Evolutionary conservation across 1,140 invertebrate species (phyloP).

Genomic region (Drosophila albomicans): DNA sequence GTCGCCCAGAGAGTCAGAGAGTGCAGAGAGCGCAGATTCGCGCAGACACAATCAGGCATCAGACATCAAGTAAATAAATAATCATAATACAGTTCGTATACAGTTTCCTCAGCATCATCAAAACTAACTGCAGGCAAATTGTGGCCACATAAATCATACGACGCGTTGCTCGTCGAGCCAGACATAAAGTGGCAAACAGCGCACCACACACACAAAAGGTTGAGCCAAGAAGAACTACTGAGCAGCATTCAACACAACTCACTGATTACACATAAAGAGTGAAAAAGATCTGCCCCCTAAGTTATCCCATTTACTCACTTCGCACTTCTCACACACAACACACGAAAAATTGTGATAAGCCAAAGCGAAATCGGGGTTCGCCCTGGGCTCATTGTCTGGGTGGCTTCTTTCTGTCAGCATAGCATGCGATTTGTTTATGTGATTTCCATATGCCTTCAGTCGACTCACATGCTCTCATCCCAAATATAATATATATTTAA

Average conservation of each 20-base stretch:
- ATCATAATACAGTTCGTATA: slow-evolving; percentile 28
- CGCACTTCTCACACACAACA: neutral
- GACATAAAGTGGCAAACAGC: slow-evolving; percentile 1
- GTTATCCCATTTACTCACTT: neutral
- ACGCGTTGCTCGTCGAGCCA: slow-evolving; percentile 30
- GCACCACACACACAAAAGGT: slow-evolving; percentile 28
- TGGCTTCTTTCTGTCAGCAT: slow-evolving; percentile 54
- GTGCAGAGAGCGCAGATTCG: slow-evolving; percentile 33
- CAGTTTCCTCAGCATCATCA: slow-evolving; percentile 32
- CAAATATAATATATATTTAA: neutral
- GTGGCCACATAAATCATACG: slow-evolving; percentile 57
- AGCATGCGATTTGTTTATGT: slow-evolving; percentile 55
- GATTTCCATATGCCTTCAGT: slow-evolving; percentile 50
- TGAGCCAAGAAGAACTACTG: slow-evolving; percentile 18
- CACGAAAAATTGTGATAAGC: slow-evolving; percentile 40
- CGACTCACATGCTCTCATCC: neutral
- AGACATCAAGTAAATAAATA: slow-evolving; percentile 53
- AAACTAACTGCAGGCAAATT: slow-evolving; percentile 64
- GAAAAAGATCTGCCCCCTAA: slow-evolving; percentile 37
- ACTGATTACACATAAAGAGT: slow-evolving; percentile 51
- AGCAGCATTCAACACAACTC: slow-evolving; percentile 40
- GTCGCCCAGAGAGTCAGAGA: slow-evolving; percentile 9
- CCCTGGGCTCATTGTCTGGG: slow-evolving; percentile 6
- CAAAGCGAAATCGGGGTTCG: neutral
- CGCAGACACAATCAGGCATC: slow-evolving; percentile 16